Conservation (phyloP, 2,113 vertebrate species). For the rabbit (Oryctolagus cuniculus) region DNA sequence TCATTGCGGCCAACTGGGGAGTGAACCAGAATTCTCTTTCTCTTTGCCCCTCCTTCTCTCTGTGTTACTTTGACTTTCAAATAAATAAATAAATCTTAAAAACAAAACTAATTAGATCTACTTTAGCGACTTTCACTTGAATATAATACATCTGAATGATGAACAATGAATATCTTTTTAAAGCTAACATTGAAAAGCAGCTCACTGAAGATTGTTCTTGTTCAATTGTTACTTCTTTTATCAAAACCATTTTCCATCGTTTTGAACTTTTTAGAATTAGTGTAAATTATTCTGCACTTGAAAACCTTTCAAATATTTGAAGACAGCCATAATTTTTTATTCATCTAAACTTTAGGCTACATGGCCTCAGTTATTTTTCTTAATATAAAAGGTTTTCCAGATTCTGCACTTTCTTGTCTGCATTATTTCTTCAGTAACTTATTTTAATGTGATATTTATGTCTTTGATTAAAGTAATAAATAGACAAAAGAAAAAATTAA, state of each 20-base stretch:
- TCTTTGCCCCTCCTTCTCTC: too few species aligned
- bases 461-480: background rate
- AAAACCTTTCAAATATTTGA: conserved; percentile 29
- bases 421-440: background rate
- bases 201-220: background rate
- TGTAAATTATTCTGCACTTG: background rate
- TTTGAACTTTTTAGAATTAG: background rate
- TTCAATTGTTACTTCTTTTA: background rate
- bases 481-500: background rate
- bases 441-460: background rate
- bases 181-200: background rate
- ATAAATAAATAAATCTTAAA: too few species aligned
- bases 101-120: background rate
- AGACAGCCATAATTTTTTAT: background rate
- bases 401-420: background rate
- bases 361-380: background rate
- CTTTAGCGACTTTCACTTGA: background rate
- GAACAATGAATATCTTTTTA: background rate
- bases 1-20: too few species aligned
- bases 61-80: too few species aligned
- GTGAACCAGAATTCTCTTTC: too few species aligned
- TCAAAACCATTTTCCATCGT: background rate
- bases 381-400: background rate
- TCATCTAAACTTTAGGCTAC: background rate
- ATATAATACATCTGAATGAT: background rate